Conservation (phyloP, 2,797 vertebrate species). For the Distichodus sexfasciatus region DNA sequence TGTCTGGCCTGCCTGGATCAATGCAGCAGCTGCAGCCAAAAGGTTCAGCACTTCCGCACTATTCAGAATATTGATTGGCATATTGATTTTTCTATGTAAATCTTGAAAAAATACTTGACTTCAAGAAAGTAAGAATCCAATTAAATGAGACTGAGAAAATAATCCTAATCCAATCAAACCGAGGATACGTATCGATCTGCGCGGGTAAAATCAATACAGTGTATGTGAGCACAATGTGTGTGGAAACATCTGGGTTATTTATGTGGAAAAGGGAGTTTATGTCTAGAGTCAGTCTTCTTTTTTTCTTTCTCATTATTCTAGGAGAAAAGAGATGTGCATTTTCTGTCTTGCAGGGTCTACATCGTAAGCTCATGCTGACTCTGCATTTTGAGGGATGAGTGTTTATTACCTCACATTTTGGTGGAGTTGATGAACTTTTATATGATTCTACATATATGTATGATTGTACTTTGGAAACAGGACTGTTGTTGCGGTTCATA, state of each 20-base stretch:
- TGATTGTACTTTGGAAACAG: too few relatives aligned
- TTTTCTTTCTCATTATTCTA: too few relatives aligned
- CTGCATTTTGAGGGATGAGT: too few relatives aligned
- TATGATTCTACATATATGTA: too few relatives aligned
- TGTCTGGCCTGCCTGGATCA: slow-evolving; percentile 29
- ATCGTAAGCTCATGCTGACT: too few relatives aligned
- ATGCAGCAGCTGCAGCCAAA: slow-evolving; percentile 44
- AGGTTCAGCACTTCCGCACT: slow-evolving; percentile 50
- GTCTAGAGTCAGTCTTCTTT: too few relatives aligned
- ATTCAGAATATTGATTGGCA: slow-evolving; percentile 65
- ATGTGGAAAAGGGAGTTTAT: background rate
- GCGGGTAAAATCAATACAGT: slow-evolving; percentile 67
- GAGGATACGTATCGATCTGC: slow-evolving; percentile 68
- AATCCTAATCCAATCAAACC: slow-evolving; percentile 72
- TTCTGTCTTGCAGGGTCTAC: too few relatives aligned
- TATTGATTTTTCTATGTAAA: slow-evolving; percentile 75
- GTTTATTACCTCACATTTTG: too few relatives aligned
- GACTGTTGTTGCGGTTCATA: too few relatives aligned
- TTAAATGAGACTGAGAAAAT: slow-evolving; percentile 69
- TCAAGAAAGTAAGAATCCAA: slow-evolving; percentile 73
- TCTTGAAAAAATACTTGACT: slow-evolving; percentile 52
- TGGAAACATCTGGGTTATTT: background rate
- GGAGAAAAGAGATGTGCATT: too few relatives aligned
- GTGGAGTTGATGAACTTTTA: too few relatives aligned
- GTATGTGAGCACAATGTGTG: too few relatives aligned